Base-by-base conservation (phyloP, 2,888 invertebrate species). In the Sesia apiformis region DNA sequence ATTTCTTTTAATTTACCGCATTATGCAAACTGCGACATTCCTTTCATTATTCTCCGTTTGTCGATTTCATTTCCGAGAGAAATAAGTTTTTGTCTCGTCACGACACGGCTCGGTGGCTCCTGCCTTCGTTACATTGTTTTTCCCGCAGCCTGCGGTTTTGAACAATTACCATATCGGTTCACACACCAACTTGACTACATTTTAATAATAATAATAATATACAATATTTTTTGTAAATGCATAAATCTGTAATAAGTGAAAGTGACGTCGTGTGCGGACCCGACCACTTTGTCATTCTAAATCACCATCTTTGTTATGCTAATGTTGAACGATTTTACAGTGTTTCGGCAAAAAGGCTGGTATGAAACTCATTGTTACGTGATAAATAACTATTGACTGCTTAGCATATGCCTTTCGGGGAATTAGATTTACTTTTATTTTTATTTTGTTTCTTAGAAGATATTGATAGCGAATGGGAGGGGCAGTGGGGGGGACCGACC, bases 271-370 rank as follows among this genome's bases (percentile, higher is more conserved):
- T 72, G 68, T 69, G 65, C 70, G 65, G 64, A 69, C 69, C 73
- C 66, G 54, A 66, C 59, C 62, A 70, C 71, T 77, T 79, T 78
- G 83, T 85, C 78, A 78, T 72, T 73, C 69, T 75, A 81, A 83
- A 83, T 82, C 73, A 76, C 72, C 64, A 71, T 74, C 81, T 78
- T 88, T 89, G 87, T 89, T 80, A 89, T 89, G 88, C 74, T 86
- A 88, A 89, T 86, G 71, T 58, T 55, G 61, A 69, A 71, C 69
- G 72, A 81, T 83, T 87, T 85, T 78, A 86, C 78, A 78, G 68
- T 76, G 68, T 84, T 84, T 81, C 79, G 81, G 81, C 75, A 78
- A 81, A 76, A 78, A 76, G 77, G 74, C 73, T 72, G 67, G 63
- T 68, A 69, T 67, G 69, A 65, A 67, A 69, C 59, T 72, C 70